Evolutionary conservation across 2,888 invertebrate genomes (phyloP).

Genomic region (Acanthopleura granulata): DNA sequence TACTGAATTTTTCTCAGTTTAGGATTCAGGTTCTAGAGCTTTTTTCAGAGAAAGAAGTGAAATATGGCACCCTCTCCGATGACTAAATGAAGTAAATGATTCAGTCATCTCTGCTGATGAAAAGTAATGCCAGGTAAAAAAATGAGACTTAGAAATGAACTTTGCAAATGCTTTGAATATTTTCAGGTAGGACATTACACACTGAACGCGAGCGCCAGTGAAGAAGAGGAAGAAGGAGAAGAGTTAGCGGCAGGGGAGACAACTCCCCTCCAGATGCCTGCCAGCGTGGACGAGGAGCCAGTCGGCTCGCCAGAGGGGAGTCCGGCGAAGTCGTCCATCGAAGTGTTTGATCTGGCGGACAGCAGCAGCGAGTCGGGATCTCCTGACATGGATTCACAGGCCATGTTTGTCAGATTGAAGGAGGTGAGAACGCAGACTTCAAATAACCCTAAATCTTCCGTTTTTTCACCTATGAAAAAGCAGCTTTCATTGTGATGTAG

Average conservation of each 20-base stretch:
- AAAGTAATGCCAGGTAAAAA: too few species aligned
- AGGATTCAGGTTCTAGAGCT: too few species aligned
- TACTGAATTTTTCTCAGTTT: too few species aligned
- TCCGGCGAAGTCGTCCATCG: constrained; percentile 39
- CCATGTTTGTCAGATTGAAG: constrained; percentile 68
- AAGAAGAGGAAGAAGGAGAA: constrained; percentile 35
- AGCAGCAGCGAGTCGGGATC: constrained; percentile 67
- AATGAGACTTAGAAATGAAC: too few species aligned
- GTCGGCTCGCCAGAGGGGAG: constrained; percentile 49
- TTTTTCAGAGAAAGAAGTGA: too few species aligned
- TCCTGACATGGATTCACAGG: constrained; percentile 68
- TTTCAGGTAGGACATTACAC: background rate
- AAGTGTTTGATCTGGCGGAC: constrained; percentile 56
- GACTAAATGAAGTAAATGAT: too few species aligned
- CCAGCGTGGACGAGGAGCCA: constrained; percentile 42
- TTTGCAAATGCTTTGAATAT: background rate
- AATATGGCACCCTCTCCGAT: too few species aligned
- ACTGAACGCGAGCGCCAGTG: constrained; percentile 26
- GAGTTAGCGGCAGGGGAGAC: constrained; percentile 54
- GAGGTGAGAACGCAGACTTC: constrained; percentile 66
- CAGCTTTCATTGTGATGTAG: too few species aligned
- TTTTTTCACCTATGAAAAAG: too few species aligned
- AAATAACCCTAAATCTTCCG: too few species aligned
- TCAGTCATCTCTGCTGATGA: too few species aligned
- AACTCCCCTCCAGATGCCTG: constrained; percentile 57